These are phyloP conservation scores for Rhingia campestris DNA, from an alignment of 2,888 invertebrate species.

Conservation along the genomic window DNA sequence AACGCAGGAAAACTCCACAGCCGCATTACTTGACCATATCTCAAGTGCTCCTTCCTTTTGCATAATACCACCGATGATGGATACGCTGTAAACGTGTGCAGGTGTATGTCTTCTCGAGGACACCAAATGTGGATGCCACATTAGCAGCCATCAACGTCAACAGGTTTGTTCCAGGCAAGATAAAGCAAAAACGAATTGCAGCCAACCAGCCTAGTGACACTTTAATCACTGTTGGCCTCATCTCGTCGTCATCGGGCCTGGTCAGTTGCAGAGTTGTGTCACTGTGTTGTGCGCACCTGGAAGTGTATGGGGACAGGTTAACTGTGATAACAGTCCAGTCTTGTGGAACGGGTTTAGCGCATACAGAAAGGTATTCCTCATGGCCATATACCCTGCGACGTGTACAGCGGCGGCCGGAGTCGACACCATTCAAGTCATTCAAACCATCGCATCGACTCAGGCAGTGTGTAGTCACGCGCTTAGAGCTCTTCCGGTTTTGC, in stretches of 20 bases:
- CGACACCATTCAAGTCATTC: constrained; percentile 26
- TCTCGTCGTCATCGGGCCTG: neutral
- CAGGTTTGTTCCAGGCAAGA: constrained; percentile 16
- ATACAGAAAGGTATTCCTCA: constrained; percentile 21
- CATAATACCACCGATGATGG: constrained; percentile 29
- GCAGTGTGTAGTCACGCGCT: constrained; percentile 11
- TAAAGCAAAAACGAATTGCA: neutral
- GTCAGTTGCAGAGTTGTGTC: constrained; percentile 37
- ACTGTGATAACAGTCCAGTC: constrained; percentile 53
- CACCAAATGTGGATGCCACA: constrained; percentile 23
- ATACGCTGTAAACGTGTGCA: neutral
- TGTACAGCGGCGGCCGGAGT: constrained; percentile 22
- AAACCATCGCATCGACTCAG: neutral
- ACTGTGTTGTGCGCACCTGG: constrained; percentile 52
- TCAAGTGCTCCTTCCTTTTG: constrained; percentile 42
- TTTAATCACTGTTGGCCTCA: constrained; percentile 47
- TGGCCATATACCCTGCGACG: constrained; percentile 1
- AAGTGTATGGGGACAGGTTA: constrained; percentile 53
- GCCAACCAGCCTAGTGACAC: constrained; percentile 37
- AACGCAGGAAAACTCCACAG: constrained; percentile 1
- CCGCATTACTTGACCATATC: constrained; percentile 3
- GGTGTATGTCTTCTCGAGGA: constrained; percentile 26
- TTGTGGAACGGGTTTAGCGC: constrained; percentile 45
- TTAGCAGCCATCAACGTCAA: constrained; percentile 25
- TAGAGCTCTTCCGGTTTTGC: constrained; percentile 41